These are phyloP conservation scores for Bacillus rossius DNA, from an alignment of 1,140 invertebrate genomes.

Conservation along the genomic window DNA sequence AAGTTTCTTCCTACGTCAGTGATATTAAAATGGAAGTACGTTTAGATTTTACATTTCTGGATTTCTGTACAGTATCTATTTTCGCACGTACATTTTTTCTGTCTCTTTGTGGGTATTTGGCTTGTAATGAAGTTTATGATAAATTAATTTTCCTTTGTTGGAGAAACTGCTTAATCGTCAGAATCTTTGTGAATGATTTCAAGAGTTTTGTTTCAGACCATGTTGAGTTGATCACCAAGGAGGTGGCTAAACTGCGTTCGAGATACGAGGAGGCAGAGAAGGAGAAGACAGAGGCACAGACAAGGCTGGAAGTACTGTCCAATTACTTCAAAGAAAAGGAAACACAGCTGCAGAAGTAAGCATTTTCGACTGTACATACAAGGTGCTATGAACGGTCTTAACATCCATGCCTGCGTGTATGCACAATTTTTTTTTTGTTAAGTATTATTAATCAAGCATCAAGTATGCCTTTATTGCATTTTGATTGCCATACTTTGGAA, in stretches of 20 bases:
- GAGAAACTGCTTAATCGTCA: too few relatives aligned
- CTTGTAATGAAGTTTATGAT: too few relatives aligned
- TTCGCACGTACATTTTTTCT: too few relatives aligned
- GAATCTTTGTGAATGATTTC: too few relatives aligned
- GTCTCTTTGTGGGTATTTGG: too few relatives aligned
- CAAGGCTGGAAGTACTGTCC: constrained; percentile 74
- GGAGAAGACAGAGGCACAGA: constrained; percentile 73
- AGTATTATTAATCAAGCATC: not conserved
- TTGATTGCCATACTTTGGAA: not conserved
- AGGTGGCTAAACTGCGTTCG: constrained; percentile 50
- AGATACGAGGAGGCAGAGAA: constrained; percentile 66
- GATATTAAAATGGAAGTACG: too few relatives aligned
- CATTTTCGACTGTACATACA: constrained; percentile 8
- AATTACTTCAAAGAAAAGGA: constrained; percentile 88
- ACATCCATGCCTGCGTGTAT: not conserved
- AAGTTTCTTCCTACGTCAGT: too few relatives aligned
- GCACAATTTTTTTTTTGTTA: not conserved
- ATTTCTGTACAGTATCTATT: too few relatives aligned
- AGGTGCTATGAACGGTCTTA: not conserved
- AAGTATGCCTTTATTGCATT: not conserved
- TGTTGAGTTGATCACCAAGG: constrained; percentile 41
- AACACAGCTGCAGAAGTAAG: constrained; percentile 73
- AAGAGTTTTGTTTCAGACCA: constrained; percentile 40
- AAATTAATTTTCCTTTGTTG: too few relatives aligned
- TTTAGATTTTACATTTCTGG: too few relatives aligned